Evolutionary conservation across 1,140 invertebrate species (phyloP).

Genomic region (Sesamia nonagrioides): DNA sequence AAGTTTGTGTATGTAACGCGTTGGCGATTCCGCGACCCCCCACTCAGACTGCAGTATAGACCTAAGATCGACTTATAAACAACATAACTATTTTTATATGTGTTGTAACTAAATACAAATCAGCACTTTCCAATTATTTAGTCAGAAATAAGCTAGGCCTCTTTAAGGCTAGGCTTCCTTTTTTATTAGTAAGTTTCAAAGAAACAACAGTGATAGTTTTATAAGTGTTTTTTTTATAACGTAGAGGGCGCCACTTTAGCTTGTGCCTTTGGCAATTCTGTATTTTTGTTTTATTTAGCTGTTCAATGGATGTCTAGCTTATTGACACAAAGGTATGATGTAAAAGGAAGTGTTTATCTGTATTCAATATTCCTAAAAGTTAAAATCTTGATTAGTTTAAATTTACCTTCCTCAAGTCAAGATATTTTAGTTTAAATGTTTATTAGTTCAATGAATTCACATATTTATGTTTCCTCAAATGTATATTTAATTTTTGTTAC

Average conservation of each 20-base stretch:
- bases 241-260: not conserved
- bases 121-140: not conserved
- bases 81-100: slow-evolving; percentile 36
- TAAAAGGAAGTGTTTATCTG: slow-evolving; percentile 19
- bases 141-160: slow-evolving; percentile 22
- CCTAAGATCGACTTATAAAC: slow-evolving; percentile 91
- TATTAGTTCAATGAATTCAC: slow-evolving; percentile 43
- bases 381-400: slow-evolving; percentile 21
- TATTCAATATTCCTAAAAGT: slow-evolving; percentile 21
- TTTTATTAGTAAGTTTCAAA: not conserved
- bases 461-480: slow-evolving; percentile 33
- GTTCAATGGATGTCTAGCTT: slow-evolving; percentile 20
- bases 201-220: not conserved
- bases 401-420: slow-evolving; percentile 40
- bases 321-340: slow-evolving; percentile 9
- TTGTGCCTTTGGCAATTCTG: not conserved
- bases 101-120: slow-evolving; percentile 4
- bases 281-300: not conserved
- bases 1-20: slow-evolving; percentile 99
- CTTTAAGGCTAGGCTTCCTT: not conserved
- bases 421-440: slow-evolving; percentile 26
- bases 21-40: slow-evolving; percentile 98
- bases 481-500: slow-evolving; percentile 46
- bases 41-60: slow-evolving; percentile 94
- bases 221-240: not conserved